Percentiles rank a stretch among this genome's conserved stretches.
phyloP scores from a whole-genome alignment of 2,888 invertebrate genomes.

The Synanthedon andrenaeformis region DNA sequence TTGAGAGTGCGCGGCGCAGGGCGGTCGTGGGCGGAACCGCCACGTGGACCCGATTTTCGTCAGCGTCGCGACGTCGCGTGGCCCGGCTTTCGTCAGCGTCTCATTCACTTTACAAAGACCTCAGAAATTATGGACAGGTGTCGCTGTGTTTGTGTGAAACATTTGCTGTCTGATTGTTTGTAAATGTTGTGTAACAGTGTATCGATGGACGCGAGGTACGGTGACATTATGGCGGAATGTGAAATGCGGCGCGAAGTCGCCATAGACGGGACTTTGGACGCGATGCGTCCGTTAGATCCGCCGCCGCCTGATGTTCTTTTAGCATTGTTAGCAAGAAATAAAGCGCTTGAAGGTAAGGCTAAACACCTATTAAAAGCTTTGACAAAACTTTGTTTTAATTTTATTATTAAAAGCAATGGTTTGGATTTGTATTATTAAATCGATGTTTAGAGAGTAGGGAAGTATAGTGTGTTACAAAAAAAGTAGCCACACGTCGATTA shows the following conservation, averaged over 20 bases:
- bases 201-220: slow-evolving; percentile 41
- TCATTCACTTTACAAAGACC: slow-evolving; percentile 14
- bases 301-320: slow-evolving; percentile 88
- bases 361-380: no score
- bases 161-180: slow-evolving; percentile 28
- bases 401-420: no score
- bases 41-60: slow-evolving; percentile 47
- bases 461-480: no score
- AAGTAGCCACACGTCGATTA: no score
- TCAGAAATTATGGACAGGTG: slow-evolving; percentile 25
- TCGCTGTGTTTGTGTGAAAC: slow-evolving; percentile 17
- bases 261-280: slow-evolving; percentile 43
- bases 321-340: slow-evolving; percentile 86
- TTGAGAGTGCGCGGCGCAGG: neutral
- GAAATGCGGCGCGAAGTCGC: slow-evolving; percentile 26
- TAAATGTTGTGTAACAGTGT: slow-evolving; percentile 29
- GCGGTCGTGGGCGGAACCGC: slow-evolving; percentile 57
- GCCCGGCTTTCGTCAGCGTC: slow-evolving; percentile 26
- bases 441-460: no score
- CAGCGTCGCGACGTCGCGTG: slow-evolving; percentile 33
- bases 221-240: slow-evolving; percentile 38
- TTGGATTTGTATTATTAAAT: no score
- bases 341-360: slow-evolving; percentile 86
- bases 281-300: slow-evolving; percentile 55
- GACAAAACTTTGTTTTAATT: no score